Conservation (phyloP, 2,113 vertebrate species). For the Riparia riparia region DNA sequence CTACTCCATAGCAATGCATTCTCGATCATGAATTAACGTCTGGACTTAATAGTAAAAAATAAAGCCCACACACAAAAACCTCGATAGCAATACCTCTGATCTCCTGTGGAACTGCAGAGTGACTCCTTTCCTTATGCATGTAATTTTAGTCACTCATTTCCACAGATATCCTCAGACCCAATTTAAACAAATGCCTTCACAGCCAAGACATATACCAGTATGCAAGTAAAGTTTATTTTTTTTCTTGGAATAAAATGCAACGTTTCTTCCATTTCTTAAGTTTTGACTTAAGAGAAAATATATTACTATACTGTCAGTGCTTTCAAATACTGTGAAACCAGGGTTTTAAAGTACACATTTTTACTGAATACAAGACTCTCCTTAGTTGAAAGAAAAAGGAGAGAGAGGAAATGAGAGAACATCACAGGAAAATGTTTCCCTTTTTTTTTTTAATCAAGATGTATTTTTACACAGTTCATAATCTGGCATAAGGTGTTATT, state of each 20-base stretch:
- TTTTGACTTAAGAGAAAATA: background rate
- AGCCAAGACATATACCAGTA: background rate
- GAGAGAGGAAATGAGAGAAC: background rate
- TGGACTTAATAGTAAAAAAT: background rate
- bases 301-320: background rate
- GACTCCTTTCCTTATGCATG: rapidly evolving
- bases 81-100: background rate
- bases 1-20: background rate
- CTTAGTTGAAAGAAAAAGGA: background rate
- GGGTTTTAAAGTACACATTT: background rate
- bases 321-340: background rate
- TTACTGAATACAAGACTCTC: background rate
- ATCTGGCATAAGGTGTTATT: background rate
- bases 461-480: background rate
- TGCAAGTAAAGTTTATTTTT: background rate
- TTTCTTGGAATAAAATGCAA: background rate
- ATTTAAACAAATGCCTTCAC: background rate
- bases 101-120: background rate
- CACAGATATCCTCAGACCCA: background rate
- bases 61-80: background rate
- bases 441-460: background rate
- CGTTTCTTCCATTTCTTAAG: background rate
- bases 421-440: background rate
- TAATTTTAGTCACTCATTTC: background rate
- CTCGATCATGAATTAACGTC: background rate